Evolutionary conservation across 1,140 invertebrate genomes (phyloP).

Genomic region (Acromyrmex heyeri): DNA sequence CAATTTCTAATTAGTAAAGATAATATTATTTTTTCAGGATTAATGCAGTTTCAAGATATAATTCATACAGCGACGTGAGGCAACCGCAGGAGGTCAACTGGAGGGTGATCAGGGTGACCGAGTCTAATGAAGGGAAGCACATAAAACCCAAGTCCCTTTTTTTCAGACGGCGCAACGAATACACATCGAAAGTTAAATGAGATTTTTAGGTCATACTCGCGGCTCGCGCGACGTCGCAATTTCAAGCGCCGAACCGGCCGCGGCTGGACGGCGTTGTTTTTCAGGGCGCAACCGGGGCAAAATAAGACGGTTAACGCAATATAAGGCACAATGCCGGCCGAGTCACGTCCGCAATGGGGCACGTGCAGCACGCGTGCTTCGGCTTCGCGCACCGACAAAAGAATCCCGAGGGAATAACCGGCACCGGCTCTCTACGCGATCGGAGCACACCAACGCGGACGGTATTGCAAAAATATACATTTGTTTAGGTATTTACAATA

Average conservation of each 20-base stretch:
- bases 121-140: constrained; percentile 6
- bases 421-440: constrained; percentile 18
- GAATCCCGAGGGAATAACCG: constrained; percentile 69
- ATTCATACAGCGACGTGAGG: background rate
- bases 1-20: background rate
- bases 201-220: constrained; percentile 68
- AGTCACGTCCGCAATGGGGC: constrained; percentile 82
- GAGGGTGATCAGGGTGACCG: background rate
- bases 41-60: background rate
- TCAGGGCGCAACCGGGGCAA: constrained; percentile 68
- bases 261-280: constrained; percentile 68
- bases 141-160: background rate
- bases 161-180: constrained; percentile 1
- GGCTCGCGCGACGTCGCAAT: constrained; percentile 54
- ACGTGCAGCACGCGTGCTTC: constrained; percentile 84
- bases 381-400: constrained; percentile 78
- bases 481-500: constrained; percentile 36
- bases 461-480: constrained; percentile 69
- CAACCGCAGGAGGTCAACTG: background rate
- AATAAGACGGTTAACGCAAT: constrained; percentile 76
- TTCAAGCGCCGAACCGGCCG: constrained; percentile 51
- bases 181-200: constrained; percentile 52
- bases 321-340: constrained; percentile 74
- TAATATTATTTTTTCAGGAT: background rate
- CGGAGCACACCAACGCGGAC: background rate